Evolutionary conservation across 2,888 invertebrate genomes (phyloP), one percentile per base, ranked within the genome.

Genomic region (Leptinotarsa haldemani): DNA sequence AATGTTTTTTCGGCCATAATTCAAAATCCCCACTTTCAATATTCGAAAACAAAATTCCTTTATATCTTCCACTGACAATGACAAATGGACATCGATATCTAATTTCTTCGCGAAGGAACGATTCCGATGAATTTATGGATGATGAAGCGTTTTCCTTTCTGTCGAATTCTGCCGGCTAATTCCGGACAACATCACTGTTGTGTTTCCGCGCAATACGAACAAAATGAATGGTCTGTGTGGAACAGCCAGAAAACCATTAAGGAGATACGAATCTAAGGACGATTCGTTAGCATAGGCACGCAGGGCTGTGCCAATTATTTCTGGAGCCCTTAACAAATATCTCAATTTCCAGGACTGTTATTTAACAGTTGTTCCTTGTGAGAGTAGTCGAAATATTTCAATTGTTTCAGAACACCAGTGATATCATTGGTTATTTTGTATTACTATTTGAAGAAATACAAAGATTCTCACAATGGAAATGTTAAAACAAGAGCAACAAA

Each of bases 401-500:
- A 40, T 9, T 40, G 9, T 40, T 40, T 40, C 40, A 40, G 9
- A 40, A 40, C 9, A 9, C 3, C 40, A 40, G 30, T 30, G 30
- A 40, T 40, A 40, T 40, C 7, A 30, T n/a, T n/a, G n/a, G n/a
- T n/a, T n/a, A n/a, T n/a, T n/a, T n/a, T n/a, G n/a, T n/a, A n/a
- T n/a, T n/a, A n/a, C n/a, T n/a, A n/a, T n/a, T n/a, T n/a, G n/a
- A n/a, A n/a, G n/a, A n/a, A n/a, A n/a, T n/a, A n/a, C n/a, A n/a
- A n/a, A n/a, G n/a, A n/a, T n/a, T n/a, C n/a, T n/a, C n/a, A n/a
- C n/a, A n/a, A 22, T 22, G 90, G 91, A 79, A 90, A 87, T 64
- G 82, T 90, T 2, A 88, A 90, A 77, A 92, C 89, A 48, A 92
- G 92, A 80, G 90, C 89, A 78, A 93, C 95, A 78, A 95, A 94